These are phyloP conservation scores for Heliconius hortense DNA, from an alignment of 2,888 invertebrate genomes.

Conservation along the genomic window DNA sequence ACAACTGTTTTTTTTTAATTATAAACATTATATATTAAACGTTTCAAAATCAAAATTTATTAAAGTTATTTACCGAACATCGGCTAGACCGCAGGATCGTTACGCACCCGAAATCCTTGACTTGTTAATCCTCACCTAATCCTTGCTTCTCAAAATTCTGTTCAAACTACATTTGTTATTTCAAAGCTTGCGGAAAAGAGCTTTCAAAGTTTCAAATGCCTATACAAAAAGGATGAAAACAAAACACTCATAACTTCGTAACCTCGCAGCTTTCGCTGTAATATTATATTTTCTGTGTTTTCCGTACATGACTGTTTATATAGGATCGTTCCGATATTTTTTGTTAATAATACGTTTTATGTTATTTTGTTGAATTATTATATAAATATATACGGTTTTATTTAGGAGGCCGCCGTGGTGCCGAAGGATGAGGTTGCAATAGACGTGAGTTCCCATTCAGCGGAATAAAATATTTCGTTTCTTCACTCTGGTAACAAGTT, in stretches of 20 bases:
- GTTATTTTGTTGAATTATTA: background rate
- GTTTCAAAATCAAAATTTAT: background rate
- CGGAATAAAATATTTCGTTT: no score
- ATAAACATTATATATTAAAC: no score
- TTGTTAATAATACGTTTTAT: background rate
- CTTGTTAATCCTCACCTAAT: background rate
- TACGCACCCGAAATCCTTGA: background rate
- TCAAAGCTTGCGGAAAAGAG: conserved; percentile 4
- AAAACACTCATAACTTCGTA: conserved; percentile 3
- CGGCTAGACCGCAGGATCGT: background rate
- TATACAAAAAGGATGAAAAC: conserved; percentile 4
- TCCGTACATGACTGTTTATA: background rate
- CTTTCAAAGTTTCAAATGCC: conserved; percentile 7
- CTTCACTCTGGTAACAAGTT: no score
- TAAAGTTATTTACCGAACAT: background rate
- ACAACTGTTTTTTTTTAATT: no score
- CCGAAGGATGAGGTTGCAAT: background rate
- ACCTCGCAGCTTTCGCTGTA: conserved; percentile 11
- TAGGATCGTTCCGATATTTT: background rate
- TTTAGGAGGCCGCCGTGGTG: background rate
- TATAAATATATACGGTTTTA: background rate
- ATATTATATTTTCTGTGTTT: conserved; percentile 10
- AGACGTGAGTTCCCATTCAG: background rate
- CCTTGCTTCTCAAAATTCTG: background rate
- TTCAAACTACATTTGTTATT: conserved; percentile 5